These are phyloP conservation scores for Meteorus cinctellus DNA, from an alignment of 2,888 invertebrate species.

Conservation along the genomic window DNA sequence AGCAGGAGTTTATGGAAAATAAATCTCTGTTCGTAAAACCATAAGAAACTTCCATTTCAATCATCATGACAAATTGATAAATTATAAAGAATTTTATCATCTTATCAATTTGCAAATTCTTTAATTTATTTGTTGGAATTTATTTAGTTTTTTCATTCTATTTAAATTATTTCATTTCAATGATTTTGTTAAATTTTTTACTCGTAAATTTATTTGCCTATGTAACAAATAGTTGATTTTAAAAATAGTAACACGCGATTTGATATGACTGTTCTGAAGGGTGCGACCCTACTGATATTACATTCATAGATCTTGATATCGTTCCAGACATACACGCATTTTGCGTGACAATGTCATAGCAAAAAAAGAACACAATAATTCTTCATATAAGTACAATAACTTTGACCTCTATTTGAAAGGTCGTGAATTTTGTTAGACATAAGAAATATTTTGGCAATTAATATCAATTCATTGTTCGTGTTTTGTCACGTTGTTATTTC, in stretches of 20 bases:
- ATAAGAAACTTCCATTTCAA: neutral
- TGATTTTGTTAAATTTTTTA: neutral
- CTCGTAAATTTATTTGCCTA: neutral
- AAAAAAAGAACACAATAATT: neutral
- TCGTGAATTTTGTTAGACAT: no score
- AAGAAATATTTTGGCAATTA: no score
- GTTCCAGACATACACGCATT: slow-evolving; percentile 14
- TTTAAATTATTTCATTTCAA: neutral
- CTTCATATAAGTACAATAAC: neutral
- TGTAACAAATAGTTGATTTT: neutral
- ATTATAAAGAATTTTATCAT: no score
- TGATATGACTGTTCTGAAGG: neutral
- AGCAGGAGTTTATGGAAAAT: neutral
- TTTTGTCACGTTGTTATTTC: no score
- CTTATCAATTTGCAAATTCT: no score
- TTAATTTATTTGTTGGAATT: no score
- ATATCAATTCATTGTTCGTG: no score
- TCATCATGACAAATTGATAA: neutral
- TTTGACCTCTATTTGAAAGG: slow-evolving; percentile 5
- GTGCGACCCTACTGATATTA: neutral
- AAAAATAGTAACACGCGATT: slow-evolving; percentile 12
- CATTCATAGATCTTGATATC: slow-evolving; percentile 12
- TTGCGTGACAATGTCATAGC: slow-evolving; percentile 18
- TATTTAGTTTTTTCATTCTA: neutral
- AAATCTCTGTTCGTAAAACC: neutral